Evolutionary conservation across 2,888 invertebrate genomes (phyloP).

Genomic region (Orthosia gracilis): DNA sequence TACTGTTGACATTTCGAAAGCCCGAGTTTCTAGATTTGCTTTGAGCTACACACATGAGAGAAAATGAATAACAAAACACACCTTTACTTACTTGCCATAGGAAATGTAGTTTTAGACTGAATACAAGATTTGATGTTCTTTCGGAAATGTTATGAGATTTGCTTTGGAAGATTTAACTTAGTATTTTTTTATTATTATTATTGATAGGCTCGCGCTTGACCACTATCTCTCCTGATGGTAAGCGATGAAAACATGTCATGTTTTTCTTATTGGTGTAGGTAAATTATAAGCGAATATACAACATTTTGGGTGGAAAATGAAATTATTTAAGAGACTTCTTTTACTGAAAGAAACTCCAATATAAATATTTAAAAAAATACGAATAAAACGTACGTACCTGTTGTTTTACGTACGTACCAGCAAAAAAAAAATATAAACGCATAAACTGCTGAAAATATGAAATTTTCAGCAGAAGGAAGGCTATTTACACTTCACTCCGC

Average conservation of each 20-base stretch:
- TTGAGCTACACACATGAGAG: constrained; percentile 20
- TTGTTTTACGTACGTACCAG: constrained; percentile 17
- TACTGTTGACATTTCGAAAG: constrained; percentile 22
- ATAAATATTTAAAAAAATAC: constrained; percentile 13
- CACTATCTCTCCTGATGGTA: no score
- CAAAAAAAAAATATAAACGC: constrained; percentile 21
- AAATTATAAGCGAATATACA: neutral
- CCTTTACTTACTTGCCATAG: constrained; percentile 1
- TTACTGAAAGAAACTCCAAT: neutral
- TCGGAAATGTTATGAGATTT: neutral
- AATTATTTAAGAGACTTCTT: neutral
- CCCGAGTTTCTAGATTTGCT: constrained; percentile 24
- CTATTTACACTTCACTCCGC: constrained; percentile 47
- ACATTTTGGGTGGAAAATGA: neutral
- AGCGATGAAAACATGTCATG: neutral
- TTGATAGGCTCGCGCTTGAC: no score
- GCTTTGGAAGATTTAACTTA: neutral
- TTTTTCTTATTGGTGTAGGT: neutral
- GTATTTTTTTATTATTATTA: no score
- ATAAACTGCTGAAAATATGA: constrained; percentile 47
- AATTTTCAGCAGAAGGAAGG: constrained; percentile 39
- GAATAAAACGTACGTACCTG: constrained; percentile 7
- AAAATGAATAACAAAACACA: constrained; percentile 38
- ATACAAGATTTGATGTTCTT: constrained; percentile 9
- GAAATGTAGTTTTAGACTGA: constrained; percentile 26